These are phyloP conservation scores for Spodoptera frugiperda DNA, from an alignment of 1,140 invertebrate genomes.

Conservation along the genomic window DNA sequence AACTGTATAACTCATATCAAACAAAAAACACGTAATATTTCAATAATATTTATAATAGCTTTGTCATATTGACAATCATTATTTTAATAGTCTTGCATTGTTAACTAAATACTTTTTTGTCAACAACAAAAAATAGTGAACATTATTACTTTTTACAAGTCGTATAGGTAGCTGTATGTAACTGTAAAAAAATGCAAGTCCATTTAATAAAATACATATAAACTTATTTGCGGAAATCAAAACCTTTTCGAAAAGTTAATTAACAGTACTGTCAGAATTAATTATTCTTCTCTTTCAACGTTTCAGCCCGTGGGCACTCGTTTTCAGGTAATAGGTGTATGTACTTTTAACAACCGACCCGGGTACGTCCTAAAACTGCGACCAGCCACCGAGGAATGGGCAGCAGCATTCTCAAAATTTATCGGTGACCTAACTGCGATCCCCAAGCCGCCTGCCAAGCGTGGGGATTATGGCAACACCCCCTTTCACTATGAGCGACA, in stretches of 20 bases:
- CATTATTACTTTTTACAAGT: slow-evolving; percentile 1
- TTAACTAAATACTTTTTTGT: neutral
- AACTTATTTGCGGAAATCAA: slow-evolving; percentile 21
- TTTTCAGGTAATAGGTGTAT: neutral
- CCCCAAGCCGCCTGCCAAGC: too few species aligned
- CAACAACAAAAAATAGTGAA: neutral
- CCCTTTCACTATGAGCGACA: too few species aligned
- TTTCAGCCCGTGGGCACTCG: neutral
- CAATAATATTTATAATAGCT: neutral
- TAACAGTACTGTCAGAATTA: slow-evolving; percentile 11
- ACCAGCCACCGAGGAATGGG: too few species aligned
- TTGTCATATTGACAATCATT: slow-evolving; percentile 6
- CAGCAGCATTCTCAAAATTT: too few species aligned
- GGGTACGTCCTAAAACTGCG: too few species aligned
- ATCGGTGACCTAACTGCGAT: too few species aligned
- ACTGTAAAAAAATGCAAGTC: neutral
- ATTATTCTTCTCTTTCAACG: slow-evolving; percentile 21
- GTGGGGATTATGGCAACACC: too few species aligned
- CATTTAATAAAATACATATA: slow-evolving; percentile 1
- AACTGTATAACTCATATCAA: too few species aligned
- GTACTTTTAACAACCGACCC: too few species aligned
- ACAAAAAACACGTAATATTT: too few species aligned
- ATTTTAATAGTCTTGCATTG: slow-evolving; percentile 21
- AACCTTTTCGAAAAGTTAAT: slow-evolving; percentile 16
- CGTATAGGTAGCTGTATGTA: neutral